phyloP scores from a whole-genome alignment of 2,797 vertebrate species.

The Gallinago nigripennis region DNA sequence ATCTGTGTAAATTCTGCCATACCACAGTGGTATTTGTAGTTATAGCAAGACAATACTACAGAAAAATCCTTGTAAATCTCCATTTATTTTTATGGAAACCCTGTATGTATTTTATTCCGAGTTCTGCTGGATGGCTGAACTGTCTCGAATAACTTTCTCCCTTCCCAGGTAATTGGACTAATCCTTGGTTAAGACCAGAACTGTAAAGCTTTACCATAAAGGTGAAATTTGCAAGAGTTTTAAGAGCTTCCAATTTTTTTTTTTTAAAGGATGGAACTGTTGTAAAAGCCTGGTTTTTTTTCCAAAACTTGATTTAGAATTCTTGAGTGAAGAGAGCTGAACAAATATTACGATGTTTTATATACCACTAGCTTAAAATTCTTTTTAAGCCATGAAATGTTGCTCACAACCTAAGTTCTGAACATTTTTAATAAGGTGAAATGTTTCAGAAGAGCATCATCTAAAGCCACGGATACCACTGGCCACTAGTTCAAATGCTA shows the following conservation, averaged over 20 bases:
- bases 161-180: background rate
- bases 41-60: background rate
- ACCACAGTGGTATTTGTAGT: background rate
- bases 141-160: background rate
- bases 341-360: background rate
- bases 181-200: background rate
- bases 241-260: background rate
- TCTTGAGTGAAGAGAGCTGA: background rate
- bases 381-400: background rate
- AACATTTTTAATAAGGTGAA: background rate
- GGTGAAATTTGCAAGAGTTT: background rate
- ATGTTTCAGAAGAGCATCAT: background rate
- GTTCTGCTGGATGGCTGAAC: background rate
- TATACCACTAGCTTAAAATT: background rate
- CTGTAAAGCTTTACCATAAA: background rate
- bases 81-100: background rate
- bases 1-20: fast-evolving
- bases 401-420: background rate
- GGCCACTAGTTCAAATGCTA: background rate
- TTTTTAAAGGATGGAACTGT: background rate
- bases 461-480: background rate
- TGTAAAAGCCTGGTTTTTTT: background rate
- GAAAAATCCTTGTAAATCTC: background rate
- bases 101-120: background rate
- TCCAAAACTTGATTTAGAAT: background rate